Evolutionary conservation across 2,888 invertebrate species (phyloP).

Genomic region (Catocala sponsa): DNA sequence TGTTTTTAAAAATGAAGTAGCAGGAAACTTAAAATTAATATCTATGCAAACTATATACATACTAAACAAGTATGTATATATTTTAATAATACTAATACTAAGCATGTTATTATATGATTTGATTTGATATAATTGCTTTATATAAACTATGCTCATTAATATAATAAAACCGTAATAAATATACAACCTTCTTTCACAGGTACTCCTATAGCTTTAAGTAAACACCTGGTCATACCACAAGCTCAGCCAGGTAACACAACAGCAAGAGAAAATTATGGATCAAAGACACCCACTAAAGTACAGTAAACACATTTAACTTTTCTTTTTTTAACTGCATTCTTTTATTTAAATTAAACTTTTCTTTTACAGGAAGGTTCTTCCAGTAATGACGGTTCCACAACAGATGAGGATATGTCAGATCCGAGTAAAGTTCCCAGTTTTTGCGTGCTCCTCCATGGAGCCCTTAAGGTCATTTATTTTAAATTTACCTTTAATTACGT

Average conservation of each 20-base stretch:
- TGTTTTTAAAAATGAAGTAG: no score
- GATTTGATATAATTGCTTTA: no score
- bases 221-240: conserved; percentile 95
- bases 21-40: no score
- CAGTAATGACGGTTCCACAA: conserved; percentile 74
- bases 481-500: no score
- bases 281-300: conserved; percentile 81
- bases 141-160: no score
- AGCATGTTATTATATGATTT: no score
- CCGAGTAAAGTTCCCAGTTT: conserved; percentile 95
- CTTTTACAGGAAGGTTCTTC: conserved; percentile 69
- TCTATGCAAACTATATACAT: no score
- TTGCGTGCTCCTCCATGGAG: conserved; percentile 97
- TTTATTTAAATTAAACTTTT: background rate
- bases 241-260: conserved; percentile 77
- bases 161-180: no score
- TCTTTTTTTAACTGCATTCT: background rate
- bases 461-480: conserved; percentile 90
- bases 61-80: no score
- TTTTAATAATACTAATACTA: no score
- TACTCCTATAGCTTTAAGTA: conserved; percentile 96
- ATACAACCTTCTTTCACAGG: conserved; percentile 73
- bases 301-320: background rate
- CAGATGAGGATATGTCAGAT: conserved; percentile 87
- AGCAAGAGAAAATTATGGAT: conserved; percentile 79